A percentile compares a stretch with the other conserved stretches of the same genome.
Conservation (phyloP, 2,888 invertebrate genomes). For the Euproctis similis region DNA sequence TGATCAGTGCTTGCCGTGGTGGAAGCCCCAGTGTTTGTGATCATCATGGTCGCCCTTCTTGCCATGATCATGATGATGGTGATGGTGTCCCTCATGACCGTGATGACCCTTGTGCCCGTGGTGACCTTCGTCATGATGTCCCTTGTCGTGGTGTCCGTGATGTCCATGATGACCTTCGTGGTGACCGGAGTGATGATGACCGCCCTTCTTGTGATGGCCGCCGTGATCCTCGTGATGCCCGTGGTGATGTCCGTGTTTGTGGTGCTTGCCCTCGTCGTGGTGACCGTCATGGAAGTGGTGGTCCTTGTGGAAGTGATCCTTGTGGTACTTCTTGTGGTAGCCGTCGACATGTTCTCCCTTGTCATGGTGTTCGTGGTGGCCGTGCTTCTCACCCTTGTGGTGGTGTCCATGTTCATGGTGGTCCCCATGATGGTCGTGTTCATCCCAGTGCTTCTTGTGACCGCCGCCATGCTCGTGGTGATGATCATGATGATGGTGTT, state of each 20-base stretch:
- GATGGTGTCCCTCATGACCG: constrained; percentile 83
- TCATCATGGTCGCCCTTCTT: constrained; percentile 85
- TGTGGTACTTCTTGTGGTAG: constrained; percentile 89
- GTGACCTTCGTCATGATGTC: constrained; percentile 85
- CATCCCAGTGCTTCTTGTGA: constrained; percentile 86
- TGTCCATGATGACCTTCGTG: constrained; percentile 86
- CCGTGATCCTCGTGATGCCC: constrained; percentile 83
- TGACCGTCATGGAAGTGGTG: constrained; percentile 92
- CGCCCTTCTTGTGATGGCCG: constrained; percentile 87
- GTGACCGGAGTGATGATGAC: constrained; percentile 84
- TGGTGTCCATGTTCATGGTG: constrained; percentile 86
- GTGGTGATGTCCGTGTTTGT: constrained; percentile 85
- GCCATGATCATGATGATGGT: constrained; percentile 82
- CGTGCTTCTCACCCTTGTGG: constrained; percentile 86
- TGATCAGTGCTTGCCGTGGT: constrained; percentile 62
- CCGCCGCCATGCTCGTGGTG: constrained; percentile 85
- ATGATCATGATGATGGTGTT: constrained; percentile 83
- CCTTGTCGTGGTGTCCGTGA: constrained; percentile 86
- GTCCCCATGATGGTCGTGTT: constrained; percentile 82
- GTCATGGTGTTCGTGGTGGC: constrained; percentile 88
- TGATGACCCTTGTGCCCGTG: constrained; percentile 85
- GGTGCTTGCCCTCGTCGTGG: constrained; percentile 88
- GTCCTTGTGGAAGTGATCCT: constrained; percentile 90
- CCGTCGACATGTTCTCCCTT: constrained; percentile 88
- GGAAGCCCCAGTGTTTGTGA: constrained; percentile 82